Base-by-base conservation (phyloP, 2,888 invertebrate species). In the Lepidocyrtoides sp. region DNA sequence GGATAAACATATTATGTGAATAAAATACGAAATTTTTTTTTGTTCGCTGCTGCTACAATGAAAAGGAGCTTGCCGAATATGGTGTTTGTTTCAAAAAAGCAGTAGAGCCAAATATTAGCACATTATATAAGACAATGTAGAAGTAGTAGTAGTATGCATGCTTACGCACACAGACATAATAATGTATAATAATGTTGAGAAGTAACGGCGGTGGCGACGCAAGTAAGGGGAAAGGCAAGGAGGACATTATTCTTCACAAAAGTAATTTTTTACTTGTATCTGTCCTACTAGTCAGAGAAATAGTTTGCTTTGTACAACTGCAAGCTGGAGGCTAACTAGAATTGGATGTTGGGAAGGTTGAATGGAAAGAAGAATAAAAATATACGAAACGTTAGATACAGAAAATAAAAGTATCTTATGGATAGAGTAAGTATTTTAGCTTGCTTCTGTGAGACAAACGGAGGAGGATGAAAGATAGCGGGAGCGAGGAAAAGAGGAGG, bases 211-310 rank as follows among this genome's bases (percentile, higher is more conserved):
- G 83, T 41, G 48, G 75, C 75, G 23, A 48, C 26, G 54, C 17
- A 79, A 54, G 54, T 32, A 79, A 44, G 29, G 60, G 23, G 44
- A 63, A 63, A 77, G 48, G 51, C 63, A 63, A 41, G 79, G 66
- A 81, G 81, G 69, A 79, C 81, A 88, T 88, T 81, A 79, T 63
- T 88, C 87, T 88, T 88, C 36, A 79, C 32, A 77, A 81, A 66
- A 79, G 79, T 66, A 79, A 88, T 88, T 88, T 86, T 88, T 88
- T 88, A 79, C 79, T 87, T 79, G 79, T 87, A 66, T 66, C 77
- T 66, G 72, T 84, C 84, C 84, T 54, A 36, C 69, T 54, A 54
- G 54, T 72, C 57, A 72, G 20, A 69, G 44, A 66, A 75, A 77
- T 86, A 60, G 63, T 48, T 32, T 60, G 48, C 44, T 23, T 51